Evolutionary conservation across 2,797 vertebrate species (phyloP), one percentile per base, ranked within the genome.

Genomic region (Eupleurogrammus muticus): DNA sequence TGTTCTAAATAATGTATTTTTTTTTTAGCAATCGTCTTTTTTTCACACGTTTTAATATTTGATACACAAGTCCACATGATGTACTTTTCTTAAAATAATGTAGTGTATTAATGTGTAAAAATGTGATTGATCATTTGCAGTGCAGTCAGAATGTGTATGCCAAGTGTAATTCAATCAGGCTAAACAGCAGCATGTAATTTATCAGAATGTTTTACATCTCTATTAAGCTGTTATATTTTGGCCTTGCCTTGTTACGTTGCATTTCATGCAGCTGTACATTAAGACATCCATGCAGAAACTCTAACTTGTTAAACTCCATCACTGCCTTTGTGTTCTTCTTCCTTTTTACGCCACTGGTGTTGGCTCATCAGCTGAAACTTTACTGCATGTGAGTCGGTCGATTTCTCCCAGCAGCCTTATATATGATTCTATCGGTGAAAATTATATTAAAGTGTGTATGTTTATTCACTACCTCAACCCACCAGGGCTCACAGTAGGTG

Each of bases 401-500:
- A 72, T 85, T 77, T 82, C 58, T 66, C 54, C 46, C 58, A 42
- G 57, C 47, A 67, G 71, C 53, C 36, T 54, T 49, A 57, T 61
- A 23, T 71, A 64, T 69, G 66, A 75, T 77, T 46, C 49, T 60
- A 77, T 81, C 73, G 54, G 69, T 79, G 60, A 82, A 76, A 70
- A 77, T 82, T 61, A 61, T 47, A 66, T 83, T 53, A 55, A 84
- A 66, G 60, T 77, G 58, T 75, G 50, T 66, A 42, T 82, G 32
- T 79, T 77, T 68, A 52, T 68, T 84, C 59, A 78, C 61, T 24
- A 47, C 77, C 75, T 81, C 63, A 58, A 72, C 67, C 78, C 73
- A 68, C 70, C 56, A 32, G 51, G 63, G 66, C 74, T 74, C 82
- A 92, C 87, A 93, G 85, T 90, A 77, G 77, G 87, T 66, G 75